Evolutionary conservation across 2,888 invertebrate genomes (phyloP), one percentile per base, ranked within the genome.

Genomic region (Nudaria mundana): DNA sequence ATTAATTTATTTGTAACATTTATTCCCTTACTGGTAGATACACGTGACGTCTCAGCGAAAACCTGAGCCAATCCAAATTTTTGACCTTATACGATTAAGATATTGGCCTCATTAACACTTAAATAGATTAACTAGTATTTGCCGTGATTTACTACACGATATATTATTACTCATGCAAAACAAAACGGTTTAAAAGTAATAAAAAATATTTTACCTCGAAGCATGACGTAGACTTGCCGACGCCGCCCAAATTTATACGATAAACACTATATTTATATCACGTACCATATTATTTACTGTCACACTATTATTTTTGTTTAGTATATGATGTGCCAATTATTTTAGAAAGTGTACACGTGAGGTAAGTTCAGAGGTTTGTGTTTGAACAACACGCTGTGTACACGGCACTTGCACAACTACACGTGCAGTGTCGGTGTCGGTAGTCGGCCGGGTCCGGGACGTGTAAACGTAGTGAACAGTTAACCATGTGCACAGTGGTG

Each of bases 161-260:
- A 14, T 26, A 37, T 22, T 26, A 37, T 22, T 15, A 13, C 2
- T n/a, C 15, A 7, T 12, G 14, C 30, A 31, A 29, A 42, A 34
- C 12, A 33, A 23, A 47, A 31, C 14, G 10, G 23, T 38, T 31
- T 3, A n/a, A 32, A 37, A 40, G 31, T 40, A 36, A 45, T 31
- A 6, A 44, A 40, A 30, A 32, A 53, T 45, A 58, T 70, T 75
- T 73, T 85, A 86, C 86, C 87, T 65, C 65, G 70, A 66, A 80
- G 62, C 87, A 87, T 86, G 76, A 72, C 81, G 85, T 76, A 78
- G 76, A 71, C 15, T 14, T 66, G 60, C 63, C 74, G 76, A 63
- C 71, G 69, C 69, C 70, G 65, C 71, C 72, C 68, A 76, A n/a
- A 77, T 68, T 71, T 79, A 83, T 74, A 75, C 71, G 62, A 63